Conservation (phyloP, 2,797 vertebrate species). For the Phataginus tetradactyla region DNA sequence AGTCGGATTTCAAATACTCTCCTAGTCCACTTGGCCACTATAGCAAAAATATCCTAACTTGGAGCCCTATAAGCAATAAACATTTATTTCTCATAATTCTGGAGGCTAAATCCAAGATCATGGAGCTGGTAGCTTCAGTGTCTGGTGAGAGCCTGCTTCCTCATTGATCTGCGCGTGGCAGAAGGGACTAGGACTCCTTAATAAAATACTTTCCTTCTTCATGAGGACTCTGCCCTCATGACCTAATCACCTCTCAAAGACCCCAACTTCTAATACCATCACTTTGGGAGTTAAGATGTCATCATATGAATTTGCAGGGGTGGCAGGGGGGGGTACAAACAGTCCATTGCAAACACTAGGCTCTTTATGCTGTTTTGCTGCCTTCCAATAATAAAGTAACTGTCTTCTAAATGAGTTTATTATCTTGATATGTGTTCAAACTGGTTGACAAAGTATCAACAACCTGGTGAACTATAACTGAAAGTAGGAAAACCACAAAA, state of each 20-base stretch:
- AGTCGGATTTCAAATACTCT: background rate
- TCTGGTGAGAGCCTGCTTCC: background rate
- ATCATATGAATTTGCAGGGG: background rate
- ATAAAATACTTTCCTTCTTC: background rate
- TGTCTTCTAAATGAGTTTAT: background rate
- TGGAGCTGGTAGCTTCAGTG: background rate
- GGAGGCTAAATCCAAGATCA: background rate
- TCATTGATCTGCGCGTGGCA: background rate
- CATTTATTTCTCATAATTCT: background rate
- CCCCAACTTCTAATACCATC: no score
- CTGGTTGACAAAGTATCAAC: background rate
- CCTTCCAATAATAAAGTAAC: background rate
- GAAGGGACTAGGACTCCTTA: background rate
- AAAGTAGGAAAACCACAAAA: background rate
- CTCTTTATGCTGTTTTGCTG: background rate
- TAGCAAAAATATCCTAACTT: background rate
- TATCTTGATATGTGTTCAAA: background rate
- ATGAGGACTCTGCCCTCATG: background rate
- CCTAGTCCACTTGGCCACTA: no score
- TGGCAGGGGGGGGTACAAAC: no score
- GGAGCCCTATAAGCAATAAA: background rate
- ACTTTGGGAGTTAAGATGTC: background rate
- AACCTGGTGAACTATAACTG: background rate
- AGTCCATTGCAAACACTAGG: background rate
- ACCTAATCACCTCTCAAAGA: background rate